A percentile compares a stretch with the other conserved stretches of the same genome.
These are phyloP conservation scores for Mionectes olivaceus DNA, from an alignment of 2,797 vertebrate genomes.

Conservation along the genomic window DNA sequence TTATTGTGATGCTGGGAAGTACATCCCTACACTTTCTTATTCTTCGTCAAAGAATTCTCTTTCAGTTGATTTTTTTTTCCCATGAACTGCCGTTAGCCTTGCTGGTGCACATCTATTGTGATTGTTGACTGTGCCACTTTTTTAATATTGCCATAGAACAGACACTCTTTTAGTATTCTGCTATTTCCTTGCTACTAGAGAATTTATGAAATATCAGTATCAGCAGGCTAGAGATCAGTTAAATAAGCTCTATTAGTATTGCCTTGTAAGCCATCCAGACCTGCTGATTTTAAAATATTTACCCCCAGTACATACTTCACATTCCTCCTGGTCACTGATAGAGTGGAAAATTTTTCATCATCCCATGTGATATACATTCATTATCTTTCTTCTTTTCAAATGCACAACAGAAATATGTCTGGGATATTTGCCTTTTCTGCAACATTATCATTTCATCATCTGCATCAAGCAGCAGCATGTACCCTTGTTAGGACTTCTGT, in stretches of 20 bases:
- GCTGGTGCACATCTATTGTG: background rate
- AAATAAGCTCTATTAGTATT: slow-evolving; percentile 1
- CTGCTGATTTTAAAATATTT: slow-evolving; percentile 51
- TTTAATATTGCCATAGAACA: background rate
- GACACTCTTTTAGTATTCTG: background rate
- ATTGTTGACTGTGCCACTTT: background rate
- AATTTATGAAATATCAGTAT: background rate
- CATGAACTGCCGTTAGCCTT: background rate
- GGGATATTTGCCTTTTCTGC: slow-evolving; percentile 24
- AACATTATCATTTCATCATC: background rate
- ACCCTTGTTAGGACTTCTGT: background rate
- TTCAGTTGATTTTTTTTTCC: background rate
- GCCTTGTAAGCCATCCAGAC: background rate
- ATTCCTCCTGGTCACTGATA: slow-evolving; percentile 10
- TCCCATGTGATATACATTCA: background rate
- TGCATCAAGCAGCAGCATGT: background rate
- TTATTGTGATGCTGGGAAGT: background rate
- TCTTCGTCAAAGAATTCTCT: background rate
- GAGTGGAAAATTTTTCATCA: slow-evolving; percentile 16
- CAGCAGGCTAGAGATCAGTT: slow-evolving; percentile 4
- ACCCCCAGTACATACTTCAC: background rate
- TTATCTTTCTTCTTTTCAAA: slow-evolving; percentile 34
- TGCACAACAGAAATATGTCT: background rate
- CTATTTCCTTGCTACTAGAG: background rate
- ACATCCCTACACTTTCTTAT: background rate